phyloP scores from a whole-genome alignment of 2,888 invertebrate genomes.

The Aquatica leii region DNA sequence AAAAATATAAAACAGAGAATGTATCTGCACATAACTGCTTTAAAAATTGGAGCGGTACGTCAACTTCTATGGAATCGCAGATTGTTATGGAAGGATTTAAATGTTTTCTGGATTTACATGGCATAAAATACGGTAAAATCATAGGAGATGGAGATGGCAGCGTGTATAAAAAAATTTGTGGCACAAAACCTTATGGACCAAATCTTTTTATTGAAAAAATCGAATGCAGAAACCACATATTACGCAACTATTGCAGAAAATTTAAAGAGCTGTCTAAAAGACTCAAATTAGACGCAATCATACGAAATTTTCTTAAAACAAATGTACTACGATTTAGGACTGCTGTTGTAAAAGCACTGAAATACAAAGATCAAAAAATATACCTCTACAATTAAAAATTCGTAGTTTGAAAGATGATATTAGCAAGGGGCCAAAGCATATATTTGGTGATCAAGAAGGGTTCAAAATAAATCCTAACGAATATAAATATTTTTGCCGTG shows the following conservation, averaged over 20 bases:
- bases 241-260: background rate
- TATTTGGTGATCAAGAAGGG: too few relatives aligned
- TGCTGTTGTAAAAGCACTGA: too few relatives aligned
- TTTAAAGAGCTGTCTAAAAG: background rate
- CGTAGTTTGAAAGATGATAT: too few relatives aligned
- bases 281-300: too few relatives aligned
- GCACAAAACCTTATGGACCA: background rate
- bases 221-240: too few relatives aligned
- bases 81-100: background rate
- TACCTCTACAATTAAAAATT: too few relatives aligned
- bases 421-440: too few relatives aligned
- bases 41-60: conserved; percentile 3
- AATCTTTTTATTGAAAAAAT: background rate
- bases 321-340: too few relatives aligned
- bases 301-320: background rate
- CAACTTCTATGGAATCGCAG: background rate
- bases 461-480: too few relatives aligned
- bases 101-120: background rate
- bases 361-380: too few relatives aligned
- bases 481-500: too few relatives aligned
- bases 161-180: too few relatives aligned
- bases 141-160: background rate
- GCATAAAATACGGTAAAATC: background rate
- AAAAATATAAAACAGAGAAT: conserved; percentile 1
- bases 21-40: background rate